phyloP scores from a whole-genome alignment of 2,797 vertebrate species.

The Pygocentrus nattereri region DNA sequence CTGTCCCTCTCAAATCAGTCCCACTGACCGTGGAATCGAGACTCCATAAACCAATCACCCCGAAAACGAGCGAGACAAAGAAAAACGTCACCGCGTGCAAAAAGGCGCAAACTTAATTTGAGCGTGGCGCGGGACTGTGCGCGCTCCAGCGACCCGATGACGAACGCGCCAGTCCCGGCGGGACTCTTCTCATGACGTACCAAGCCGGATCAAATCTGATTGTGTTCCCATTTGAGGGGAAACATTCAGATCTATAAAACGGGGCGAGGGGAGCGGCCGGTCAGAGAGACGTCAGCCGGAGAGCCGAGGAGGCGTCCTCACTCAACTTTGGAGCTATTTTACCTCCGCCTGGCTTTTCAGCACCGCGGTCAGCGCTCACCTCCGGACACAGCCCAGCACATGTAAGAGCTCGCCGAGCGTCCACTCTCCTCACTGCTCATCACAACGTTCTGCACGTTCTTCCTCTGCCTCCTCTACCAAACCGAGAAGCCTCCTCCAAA shows the following conservation, averaged over 20 bases:
- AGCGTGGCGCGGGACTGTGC: constrained; percentile 62
- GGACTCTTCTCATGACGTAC: constrained; percentile 87
- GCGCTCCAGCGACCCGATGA: constrained; percentile 72
- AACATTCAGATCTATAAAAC: constrained; percentile 90
- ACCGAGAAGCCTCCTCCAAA: too few species aligned
- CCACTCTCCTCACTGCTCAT: neutral
- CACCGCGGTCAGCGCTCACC: constrained; percentile 74
- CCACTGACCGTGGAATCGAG: constrained; percentile 20
- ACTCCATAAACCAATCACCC: constrained; percentile 67
- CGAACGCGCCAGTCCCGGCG: constrained; percentile 79
- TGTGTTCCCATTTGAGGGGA: constrained; percentile 75
- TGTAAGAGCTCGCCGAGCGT: constrained; percentile 67
- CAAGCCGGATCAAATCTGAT: constrained; percentile 80
- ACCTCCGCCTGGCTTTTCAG: constrained; percentile 63
- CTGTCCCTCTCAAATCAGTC: neutral
- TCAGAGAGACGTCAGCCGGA: constrained; percentile 72
- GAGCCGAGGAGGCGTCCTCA: constrained; percentile 50
- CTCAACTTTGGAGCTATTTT: constrained; percentile 63
- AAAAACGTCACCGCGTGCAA: constrained; percentile 63
- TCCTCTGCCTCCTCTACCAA: neutral
- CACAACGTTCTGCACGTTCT: too few species aligned
- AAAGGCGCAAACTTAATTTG: constrained; percentile 63
- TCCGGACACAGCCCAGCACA: constrained; percentile 59
- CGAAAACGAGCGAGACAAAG: constrained; percentile 26
- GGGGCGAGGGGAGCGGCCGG: constrained; percentile 75